Conservation (phyloP, 2,888 invertebrate genomes). For the Cataglyphis rosenhaueri region DNA sequence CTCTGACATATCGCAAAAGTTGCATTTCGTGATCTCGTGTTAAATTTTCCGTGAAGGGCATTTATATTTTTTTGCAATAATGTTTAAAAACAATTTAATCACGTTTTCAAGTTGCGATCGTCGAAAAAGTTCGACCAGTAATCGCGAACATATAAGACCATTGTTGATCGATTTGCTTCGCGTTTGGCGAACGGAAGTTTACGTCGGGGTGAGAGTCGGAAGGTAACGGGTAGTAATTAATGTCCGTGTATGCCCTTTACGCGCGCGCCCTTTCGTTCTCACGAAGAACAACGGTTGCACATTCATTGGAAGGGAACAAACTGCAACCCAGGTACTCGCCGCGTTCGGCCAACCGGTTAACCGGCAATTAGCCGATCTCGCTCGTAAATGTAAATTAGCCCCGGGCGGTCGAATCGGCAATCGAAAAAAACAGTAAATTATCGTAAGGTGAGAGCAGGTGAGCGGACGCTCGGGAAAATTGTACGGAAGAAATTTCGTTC, state of each 20-base stretch:
- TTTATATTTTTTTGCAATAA: neutral
- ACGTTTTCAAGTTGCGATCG: neutral
- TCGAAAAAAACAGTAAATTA: slow-evolving; percentile 82
- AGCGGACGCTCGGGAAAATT: slow-evolving; percentile 76
- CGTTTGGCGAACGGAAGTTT: slow-evolving; percentile 37
- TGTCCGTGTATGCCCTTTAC: slow-evolving; percentile 51
- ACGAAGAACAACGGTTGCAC: slow-evolving; percentile 73
- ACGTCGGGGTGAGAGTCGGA: slow-evolving; percentile 49
- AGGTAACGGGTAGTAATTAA: slow-evolving; percentile 65
- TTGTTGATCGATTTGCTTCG: slow-evolving; percentile 17
- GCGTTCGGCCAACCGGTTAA: slow-evolving; percentile 84
- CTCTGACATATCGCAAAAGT: neutral
- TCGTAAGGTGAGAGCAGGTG: slow-evolving; percentile 80
- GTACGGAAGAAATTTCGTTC: slow-evolving; percentile 58
- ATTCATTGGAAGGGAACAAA: slow-evolving; percentile 72
- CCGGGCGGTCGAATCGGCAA: slow-evolving; percentile 78
- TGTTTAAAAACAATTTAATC: neutral
- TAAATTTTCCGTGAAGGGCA: neutral
- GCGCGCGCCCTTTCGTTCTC: slow-evolving; percentile 67
- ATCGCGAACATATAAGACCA: neutral
- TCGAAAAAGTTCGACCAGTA: neutral
- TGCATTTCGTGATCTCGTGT: slow-evolving; percentile 9
- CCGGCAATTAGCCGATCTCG: slow-evolving; percentile 85
- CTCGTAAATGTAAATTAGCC: slow-evolving; percentile 85
- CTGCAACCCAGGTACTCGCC: slow-evolving; percentile 72